Evolutionary conservation across 2,888 invertebrate genomes (phyloP).

Genomic region (Escarpia spicata): DNA sequence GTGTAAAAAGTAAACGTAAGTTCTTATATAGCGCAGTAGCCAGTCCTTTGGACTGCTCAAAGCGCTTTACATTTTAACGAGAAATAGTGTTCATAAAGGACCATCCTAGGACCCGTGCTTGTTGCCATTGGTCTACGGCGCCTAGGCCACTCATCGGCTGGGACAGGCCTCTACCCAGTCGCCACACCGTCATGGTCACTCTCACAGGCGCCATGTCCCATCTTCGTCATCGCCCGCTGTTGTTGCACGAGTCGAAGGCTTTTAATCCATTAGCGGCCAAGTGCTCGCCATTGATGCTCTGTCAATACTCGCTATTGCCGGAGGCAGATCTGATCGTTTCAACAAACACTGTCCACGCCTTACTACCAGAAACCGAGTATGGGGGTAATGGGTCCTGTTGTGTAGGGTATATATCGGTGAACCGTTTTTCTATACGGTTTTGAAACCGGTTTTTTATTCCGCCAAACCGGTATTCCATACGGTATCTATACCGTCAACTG

Average conservation of each 20-base stretch:
- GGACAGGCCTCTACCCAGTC: neutral
- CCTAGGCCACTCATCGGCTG: neutral
- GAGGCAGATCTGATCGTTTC: neutral
- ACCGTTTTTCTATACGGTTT: too few relatives aligned
- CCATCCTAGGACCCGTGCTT: too few relatives aligned
- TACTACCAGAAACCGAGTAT: neutral
- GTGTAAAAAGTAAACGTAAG: too few relatives aligned
- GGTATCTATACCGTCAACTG: too few relatives aligned
- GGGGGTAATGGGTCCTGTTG: neutral
- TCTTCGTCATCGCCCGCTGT: neutral
- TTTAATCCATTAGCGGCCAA: conserved; percentile 8
- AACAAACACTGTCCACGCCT: neutral
- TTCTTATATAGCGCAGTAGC: too few relatives aligned
- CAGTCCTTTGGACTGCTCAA: too few relatives aligned
- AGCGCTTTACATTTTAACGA: too few relatives aligned
- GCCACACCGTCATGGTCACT: neutral
- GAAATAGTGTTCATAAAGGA: too few relatives aligned
- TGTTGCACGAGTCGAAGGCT: neutral
- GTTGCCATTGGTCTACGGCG: too few relatives aligned
- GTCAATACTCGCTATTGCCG: neutral
- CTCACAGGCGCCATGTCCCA: neutral
- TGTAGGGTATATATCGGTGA: too few relatives aligned
- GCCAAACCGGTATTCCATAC: too few relatives aligned
- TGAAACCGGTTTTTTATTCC: too few relatives aligned
- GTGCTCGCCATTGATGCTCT: neutral